Percentiles rank a stretch among this genome's conserved stretches.
These are phyloP conservation scores for Mystacides longicornis DNA, from an alignment of 2,888 invertebrate species.

Conservation along the genomic window DNA sequence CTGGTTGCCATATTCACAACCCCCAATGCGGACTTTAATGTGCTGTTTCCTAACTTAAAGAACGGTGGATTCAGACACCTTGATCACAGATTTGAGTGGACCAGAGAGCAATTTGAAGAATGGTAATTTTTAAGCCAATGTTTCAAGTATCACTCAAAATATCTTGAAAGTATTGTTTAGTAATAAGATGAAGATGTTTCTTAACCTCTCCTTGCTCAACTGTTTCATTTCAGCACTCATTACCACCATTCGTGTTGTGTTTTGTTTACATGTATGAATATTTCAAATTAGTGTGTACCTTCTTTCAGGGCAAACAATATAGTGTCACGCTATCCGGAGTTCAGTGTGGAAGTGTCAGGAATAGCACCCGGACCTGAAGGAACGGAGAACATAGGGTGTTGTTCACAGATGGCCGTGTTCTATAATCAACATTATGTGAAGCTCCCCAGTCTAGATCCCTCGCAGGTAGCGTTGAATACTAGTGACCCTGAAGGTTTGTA, in stretches of 20 bases:
- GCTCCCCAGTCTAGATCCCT: too few species aligned
- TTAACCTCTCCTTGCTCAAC: too few species aligned
- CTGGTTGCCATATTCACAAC: slow-evolving; percentile 77
- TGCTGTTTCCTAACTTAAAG: slow-evolving; percentile 57
- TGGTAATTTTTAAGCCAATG: too few species aligned
- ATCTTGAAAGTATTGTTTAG: too few species aligned
- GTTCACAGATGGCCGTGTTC: slow-evolving; percentile 81
- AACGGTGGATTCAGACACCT: slow-evolving; percentile 63
- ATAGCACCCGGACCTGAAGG: slow-evolving; percentile 67
- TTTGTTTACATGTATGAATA: too few species aligned
- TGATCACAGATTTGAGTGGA: slow-evolving; percentile 97
- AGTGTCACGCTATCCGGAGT: slow-evolving; percentile 61
- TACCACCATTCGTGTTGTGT: too few species aligned
- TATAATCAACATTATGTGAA: slow-evolving; percentile 40
- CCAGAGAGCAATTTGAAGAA: slow-evolving; percentile 68
- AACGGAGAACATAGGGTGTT: slow-evolving; percentile 59
- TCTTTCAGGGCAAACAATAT: slow-evolving; percentile 65
- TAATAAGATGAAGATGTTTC: too few species aligned
- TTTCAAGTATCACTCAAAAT: too few species aligned
- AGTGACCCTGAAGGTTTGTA: too few species aligned
- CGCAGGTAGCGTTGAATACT: too few species aligned
- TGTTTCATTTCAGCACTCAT: too few species aligned
- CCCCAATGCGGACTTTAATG: slow-evolving; percentile 87
- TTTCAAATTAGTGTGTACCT: too few species aligned
- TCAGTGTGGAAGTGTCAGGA: slow-evolving; percentile 64